phyloP scores from a whole-genome alignment of 2,888 invertebrate species.

The Rotaria macrura region DNA sequence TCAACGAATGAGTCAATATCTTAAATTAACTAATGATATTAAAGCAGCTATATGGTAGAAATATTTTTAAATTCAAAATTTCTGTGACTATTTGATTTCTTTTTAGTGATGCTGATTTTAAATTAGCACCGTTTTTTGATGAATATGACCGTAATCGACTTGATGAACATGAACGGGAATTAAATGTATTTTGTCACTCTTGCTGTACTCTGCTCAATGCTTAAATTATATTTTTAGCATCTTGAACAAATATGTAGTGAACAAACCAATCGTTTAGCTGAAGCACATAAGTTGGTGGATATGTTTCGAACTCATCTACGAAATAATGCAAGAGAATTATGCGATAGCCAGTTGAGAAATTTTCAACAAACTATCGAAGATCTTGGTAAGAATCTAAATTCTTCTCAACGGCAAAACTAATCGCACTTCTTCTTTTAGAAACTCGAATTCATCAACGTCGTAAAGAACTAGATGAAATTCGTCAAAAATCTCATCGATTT shows the following conservation, averaged over 20 bases:
- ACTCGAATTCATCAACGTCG: conserved; percentile 12
- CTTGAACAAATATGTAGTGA: background rate
- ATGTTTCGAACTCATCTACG: background rate
- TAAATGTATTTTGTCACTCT: background rate
- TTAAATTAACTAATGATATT: background rate
- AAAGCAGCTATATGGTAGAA: too few species aligned
- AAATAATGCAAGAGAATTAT: conserved; percentile 4
- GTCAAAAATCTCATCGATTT: background rate
- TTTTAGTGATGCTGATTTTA: conserved; percentile 21
- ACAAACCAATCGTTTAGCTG: background rate
- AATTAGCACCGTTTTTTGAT: conserved; percentile 18
- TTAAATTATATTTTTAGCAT: background rate
- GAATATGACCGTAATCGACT: background rate
- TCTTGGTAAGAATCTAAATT: background rate
- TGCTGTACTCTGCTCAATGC: background rate
- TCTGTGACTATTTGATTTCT: too few species aligned
- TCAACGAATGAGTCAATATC: background rate
- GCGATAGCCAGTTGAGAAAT: conserved; percentile 7
- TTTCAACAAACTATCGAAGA: conserved; percentile 3
- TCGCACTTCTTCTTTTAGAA: background rate
- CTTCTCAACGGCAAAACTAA: background rate
- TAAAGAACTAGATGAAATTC: conserved; percentile 19
- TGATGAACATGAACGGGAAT: background rate
- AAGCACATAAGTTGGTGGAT: background rate
- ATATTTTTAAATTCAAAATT: too few species aligned